A percentile compares a stretch with the other conserved stretches of the same genome.
phyloP scores from a whole-genome alignment of 1,140 invertebrate genomes.

The Tetramorium parvispinum region DNA sequence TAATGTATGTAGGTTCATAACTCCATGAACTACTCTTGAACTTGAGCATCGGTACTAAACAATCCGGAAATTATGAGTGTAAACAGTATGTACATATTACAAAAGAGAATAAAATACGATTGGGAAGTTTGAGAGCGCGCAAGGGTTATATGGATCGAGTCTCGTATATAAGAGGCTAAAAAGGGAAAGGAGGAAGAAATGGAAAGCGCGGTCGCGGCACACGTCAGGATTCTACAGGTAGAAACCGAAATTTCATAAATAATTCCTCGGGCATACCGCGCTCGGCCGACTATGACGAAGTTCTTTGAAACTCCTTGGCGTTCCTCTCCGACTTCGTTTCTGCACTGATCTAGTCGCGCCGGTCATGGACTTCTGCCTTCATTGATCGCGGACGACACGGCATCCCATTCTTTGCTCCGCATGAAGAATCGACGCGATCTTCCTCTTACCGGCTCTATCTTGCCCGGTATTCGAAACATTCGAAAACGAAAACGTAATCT shows the following conservation, averaged over 20 bases:
- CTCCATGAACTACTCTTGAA: neutral
- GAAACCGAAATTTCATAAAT: slow-evolving; percentile 79
- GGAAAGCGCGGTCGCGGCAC: slow-evolving; percentile 58
- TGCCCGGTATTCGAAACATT: neutral
- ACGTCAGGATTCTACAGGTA: slow-evolving; percentile 71
- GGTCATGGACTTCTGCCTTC: neutral
- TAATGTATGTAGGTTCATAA: too few species aligned
- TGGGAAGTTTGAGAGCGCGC: neutral
- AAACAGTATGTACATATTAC: too few species aligned
- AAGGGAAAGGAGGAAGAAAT: slow-evolving; percentile 72
- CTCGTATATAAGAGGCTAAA: slow-evolving; percentile 9
- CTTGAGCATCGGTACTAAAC: neutral
- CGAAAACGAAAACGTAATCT: slow-evolving; percentile 5
- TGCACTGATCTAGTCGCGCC: neutral
- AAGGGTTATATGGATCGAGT: slow-evolving; percentile 7
- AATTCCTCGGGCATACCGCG: slow-evolving; percentile 61
- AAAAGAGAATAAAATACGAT: neutral
- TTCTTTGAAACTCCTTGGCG: slow-evolving; percentile 57
- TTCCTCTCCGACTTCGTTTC: neutral
- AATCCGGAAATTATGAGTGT: neutral
- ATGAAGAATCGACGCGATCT: neutral
- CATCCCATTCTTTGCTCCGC: neutral
- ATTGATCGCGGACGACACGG: slow-evolving; percentile 16
- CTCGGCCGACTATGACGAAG: slow-evolving; percentile 60
- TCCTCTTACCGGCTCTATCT: neutral